phyloP scores from a whole-genome alignment of 2,888 invertebrate species.

The Drosophila anomelani region DNA sequence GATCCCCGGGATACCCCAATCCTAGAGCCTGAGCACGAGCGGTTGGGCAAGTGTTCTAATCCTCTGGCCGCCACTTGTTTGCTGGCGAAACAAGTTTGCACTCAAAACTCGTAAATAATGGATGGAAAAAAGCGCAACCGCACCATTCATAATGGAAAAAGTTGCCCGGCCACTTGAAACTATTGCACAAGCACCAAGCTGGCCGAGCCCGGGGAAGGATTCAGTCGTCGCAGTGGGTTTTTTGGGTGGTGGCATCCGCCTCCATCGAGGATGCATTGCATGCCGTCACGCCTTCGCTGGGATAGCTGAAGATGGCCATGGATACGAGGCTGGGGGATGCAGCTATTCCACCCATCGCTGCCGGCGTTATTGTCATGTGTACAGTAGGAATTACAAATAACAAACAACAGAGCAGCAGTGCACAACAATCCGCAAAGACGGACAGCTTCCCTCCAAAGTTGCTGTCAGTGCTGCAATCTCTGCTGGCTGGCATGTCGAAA shows the following conservation, averaged over 20 bases:
- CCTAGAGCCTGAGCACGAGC: constrained; percentile 54
- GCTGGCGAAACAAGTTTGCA: constrained; percentile 76
- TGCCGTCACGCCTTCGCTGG: constrained; percentile 9
- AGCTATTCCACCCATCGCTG: constrained; percentile 40
- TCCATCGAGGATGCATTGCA: constrained; percentile 27
- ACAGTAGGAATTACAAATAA: constrained; percentile 72
- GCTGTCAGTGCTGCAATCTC: constrained; percentile 13
- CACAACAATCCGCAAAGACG: constrained; percentile 54
- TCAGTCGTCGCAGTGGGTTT: background rate
- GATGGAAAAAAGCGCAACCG: constrained; percentile 79
- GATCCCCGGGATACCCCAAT: constrained; percentile 5
- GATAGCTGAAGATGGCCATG: background rate
- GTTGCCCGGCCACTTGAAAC: constrained; percentile 75
- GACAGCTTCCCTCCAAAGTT: background rate
- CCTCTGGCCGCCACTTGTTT: constrained; percentile 79
- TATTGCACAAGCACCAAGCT: constrained; percentile 71
- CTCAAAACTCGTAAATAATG: constrained; percentile 80
- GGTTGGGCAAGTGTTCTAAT: constrained; percentile 72
- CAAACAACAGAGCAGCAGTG: constrained; percentile 35
- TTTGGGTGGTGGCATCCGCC: background rate
- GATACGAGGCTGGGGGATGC: constrained; percentile 6
- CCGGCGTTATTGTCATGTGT: constrained; percentile 76
- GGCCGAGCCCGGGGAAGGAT: constrained; percentile 17
- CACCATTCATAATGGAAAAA: constrained; percentile 81
- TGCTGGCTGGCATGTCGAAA: background rate